Base-by-base conservation (phyloP, 1,140 invertebrate genomes). In the Oncopodura yosiiana region DNA sequence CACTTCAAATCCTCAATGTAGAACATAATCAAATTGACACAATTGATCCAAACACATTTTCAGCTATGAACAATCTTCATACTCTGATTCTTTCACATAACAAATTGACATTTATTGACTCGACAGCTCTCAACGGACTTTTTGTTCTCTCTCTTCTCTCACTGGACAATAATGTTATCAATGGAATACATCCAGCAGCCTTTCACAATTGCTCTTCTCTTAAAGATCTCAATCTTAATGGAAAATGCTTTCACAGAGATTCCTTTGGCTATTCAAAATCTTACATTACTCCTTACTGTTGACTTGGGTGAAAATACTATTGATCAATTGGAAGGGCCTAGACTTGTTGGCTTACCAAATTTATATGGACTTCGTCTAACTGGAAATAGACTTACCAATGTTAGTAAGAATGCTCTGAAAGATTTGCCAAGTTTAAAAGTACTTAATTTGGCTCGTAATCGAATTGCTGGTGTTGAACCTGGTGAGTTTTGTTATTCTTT, bases 381-480 rank as follows among this genome's bases (percentile, higher is more conserved):
- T 48, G 87, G 87, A 56, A 94, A 94, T 73, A 82, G 83, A 65
- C 74, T 94, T 55, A 83, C 86, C 67, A 90, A 89, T 66, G 79
- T 94, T 41, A 85, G 81, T 26, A 84, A 84, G 67, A 78, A 81
- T 26, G 79, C 82, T 12, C 90, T 94, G 67, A 73, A 79, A n/a
- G 79, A 86, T 61, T 70, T 92, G 54, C 85, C 86, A 14, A 80
- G 80, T 3, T 71, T 94, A 36, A 86, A 89, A 69, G 87, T 91
- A 62, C 74, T 94, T 41, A 93, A 93, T 74, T 74, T 94, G 58
- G 87, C 88, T 11, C 78, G 84, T 55, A 94, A 94, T 75, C 80
- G 78, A 67, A 81, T 94, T 21, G 76, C 80, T 39, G 75, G 77
- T 53, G 79, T 94, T 21, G 86, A 92, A 63, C 80, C 81, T 26